phyloP scores from a whole-genome alignment of 1,140 invertebrate species.

The Prorops nasuta region DNA sequence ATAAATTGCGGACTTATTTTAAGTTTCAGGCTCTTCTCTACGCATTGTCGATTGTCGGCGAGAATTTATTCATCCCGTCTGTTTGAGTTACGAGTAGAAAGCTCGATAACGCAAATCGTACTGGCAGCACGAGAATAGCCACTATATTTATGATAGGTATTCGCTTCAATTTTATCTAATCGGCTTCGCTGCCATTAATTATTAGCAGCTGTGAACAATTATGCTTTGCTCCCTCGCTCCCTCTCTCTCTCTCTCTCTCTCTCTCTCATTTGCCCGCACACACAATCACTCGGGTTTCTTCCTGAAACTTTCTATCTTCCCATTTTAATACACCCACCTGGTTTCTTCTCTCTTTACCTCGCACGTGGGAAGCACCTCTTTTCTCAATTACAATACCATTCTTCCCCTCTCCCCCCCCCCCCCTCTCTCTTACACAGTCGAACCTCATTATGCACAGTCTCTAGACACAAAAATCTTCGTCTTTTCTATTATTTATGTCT shows the following conservation, averaged over 20 bases:
- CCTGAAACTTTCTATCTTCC: too few species aligned
- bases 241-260: conserved; percentile 3
- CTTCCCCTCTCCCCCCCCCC: too few species aligned
- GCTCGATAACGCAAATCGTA: conserved; percentile 26
- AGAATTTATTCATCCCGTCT: conserved; percentile 23
- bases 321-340: too few species aligned
- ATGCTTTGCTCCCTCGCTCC: conserved; percentile 6
- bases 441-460: too few species aligned
- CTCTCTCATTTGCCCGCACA: not conserved
- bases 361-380: too few species aligned
- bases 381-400: too few species aligned
- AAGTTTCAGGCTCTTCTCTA: not conserved
- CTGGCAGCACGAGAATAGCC: conserved; percentile 23
- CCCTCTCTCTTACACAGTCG: too few species aligned
- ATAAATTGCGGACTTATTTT: not conserved
- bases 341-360: too few species aligned
- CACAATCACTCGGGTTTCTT: too few species aligned
- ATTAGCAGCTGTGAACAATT: conserved; percentile 30
- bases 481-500: too few species aligned
- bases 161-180: conserved; percentile 33
- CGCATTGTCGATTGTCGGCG: conserved; percentile 23
- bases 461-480: too few species aligned
- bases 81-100: conserved; percentile 33
- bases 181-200: conserved; percentile 23
- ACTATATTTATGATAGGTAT: conserved; percentile 26